Percentiles rank a stretch among this genome's conserved stretches.
Conservation (phyloP, 2,797 vertebrate genomes). For the Paramormyrops hopkinsi region DNA sequence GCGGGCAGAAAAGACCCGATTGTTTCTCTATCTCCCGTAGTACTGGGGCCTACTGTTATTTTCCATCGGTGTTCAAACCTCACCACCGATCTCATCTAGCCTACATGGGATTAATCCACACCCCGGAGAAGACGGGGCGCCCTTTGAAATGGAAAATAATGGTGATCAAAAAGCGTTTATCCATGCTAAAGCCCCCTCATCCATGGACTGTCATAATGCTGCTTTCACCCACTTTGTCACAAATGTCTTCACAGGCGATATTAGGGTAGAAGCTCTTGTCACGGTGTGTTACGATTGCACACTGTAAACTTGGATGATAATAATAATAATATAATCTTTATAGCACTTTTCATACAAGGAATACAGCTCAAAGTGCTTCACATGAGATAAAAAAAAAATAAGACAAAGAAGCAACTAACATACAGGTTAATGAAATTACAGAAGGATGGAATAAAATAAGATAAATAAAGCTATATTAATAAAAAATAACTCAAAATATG, state of each 20-base stretch:
- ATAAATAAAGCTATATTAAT: neutral
- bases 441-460: neutral
- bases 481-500: neutral
- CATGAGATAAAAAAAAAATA: neutral
- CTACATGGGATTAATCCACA: neutral
- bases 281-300: neutral
- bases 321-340: neutral
- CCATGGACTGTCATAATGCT: neutral
- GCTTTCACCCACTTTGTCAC: neutral
- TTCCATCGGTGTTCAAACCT: neutral
- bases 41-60: neutral
- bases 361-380: neutral
- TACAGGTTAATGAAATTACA: neutral
- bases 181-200: neutral
- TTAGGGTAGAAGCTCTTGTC: neutral
- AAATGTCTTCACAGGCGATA: neutral
- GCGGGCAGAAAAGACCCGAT: neutral
- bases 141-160: neutral
- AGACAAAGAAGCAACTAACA: neutral
- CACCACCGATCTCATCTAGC: neutral
- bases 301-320: neutral
- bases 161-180: neutral
- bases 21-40: neutral
- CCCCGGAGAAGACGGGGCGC: neutral
- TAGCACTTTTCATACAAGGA: neutral